A percentile compares a stretch with the other conserved stretches of the same genome.
These are phyloP conservation scores for Pitangus sulphuratus DNA, from an alignment of 2,797 vertebrate genomes.

Conservation along the genomic window DNA sequence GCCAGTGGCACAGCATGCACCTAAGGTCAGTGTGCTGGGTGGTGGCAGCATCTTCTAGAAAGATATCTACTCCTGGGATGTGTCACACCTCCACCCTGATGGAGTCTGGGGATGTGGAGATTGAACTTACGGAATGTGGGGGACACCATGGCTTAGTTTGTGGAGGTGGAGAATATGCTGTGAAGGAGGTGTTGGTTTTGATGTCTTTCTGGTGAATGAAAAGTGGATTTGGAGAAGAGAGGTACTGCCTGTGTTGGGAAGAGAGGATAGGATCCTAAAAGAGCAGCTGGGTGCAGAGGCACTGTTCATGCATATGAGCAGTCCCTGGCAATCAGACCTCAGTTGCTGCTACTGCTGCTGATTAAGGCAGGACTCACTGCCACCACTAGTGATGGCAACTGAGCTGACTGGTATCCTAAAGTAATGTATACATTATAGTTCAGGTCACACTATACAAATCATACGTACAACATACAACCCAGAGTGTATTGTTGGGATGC, in stretches of 20 bases:
- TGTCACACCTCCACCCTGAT: not conserved
- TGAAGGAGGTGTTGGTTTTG: not conserved
- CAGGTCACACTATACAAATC: not conserved
- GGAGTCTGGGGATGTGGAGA: not conserved
- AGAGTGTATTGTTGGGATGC: not conserved
- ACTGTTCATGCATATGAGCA: not conserved
- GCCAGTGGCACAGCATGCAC: not conserved
- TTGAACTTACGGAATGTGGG: not conserved
- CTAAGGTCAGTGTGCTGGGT: not conserved
- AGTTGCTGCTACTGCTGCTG: not conserved
- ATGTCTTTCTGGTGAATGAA: not conserved
- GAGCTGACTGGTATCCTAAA: not conserved
- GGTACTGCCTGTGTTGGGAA: not conserved
- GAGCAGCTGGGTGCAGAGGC: not conserved
- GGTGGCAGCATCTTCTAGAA: not conserved
- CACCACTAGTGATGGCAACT: not conserved
- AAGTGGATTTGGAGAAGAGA: not conserved
- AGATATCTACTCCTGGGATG: not conserved
- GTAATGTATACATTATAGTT: not conserved
- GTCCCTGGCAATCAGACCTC: not conserved
- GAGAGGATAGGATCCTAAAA: not conserved
- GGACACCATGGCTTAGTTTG: not conserved
- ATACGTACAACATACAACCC: not conserved
- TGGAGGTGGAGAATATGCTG: not conserved
- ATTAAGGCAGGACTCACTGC: not conserved